A percentile compares a stretch with the other conserved stretches of the same genome.
Evolutionary conservation across 2,797 vertebrate species (phyloP).

Genomic region (Australoheros facetus): DNA sequence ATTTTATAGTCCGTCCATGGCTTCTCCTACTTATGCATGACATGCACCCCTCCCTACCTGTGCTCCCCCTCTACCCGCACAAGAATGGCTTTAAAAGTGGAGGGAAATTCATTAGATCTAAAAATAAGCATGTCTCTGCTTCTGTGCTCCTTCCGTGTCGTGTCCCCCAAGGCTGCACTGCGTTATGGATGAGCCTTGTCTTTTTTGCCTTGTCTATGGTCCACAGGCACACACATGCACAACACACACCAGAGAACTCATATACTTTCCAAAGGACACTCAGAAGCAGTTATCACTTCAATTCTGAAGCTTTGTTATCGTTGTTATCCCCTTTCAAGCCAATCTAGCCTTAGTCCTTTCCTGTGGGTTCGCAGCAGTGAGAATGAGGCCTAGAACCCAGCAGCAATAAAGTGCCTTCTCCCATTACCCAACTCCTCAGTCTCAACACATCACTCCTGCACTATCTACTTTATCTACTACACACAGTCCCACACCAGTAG

Average conservation of each 20-base stretch:
- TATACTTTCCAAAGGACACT: constrained; percentile 49
- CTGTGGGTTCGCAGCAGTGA: constrained; percentile 35
- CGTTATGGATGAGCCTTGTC: constrained; percentile 78
- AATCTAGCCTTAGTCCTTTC: constrained; percentile 47
- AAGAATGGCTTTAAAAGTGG: constrained; percentile 52
- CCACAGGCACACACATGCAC: constrained; percentile 13
- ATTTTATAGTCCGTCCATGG: constrained; percentile 26
- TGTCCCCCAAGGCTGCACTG: constrained; percentile 62
- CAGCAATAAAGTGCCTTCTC: constrained; percentile 52
- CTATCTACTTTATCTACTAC: constrained; percentile 41
- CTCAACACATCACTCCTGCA: constrained; percentile 43
- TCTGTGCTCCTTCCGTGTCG: constrained; percentile 59
- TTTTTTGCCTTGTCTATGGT: constrained; percentile 58
- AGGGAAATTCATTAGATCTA: constrained; percentile 81
- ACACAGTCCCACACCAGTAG: constrained; percentile 10
- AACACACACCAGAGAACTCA: constrained; percentile 15
- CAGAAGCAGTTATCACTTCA: constrained; percentile 60
- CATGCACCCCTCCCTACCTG: not conserved
- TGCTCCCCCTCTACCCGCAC: not conserved
- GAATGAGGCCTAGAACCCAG: constrained; percentile 31
- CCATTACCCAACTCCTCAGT: constrained; percentile 54
- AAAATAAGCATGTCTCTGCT: constrained; percentile 75
- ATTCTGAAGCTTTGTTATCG: constrained; percentile 51
- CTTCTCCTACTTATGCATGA: constrained; percentile 8
- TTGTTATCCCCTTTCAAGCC: constrained; percentile 36